phyloP scores from a whole-genome alignment of 2,113 vertebrate genomes.

The Poecile atricapillus region DNA sequence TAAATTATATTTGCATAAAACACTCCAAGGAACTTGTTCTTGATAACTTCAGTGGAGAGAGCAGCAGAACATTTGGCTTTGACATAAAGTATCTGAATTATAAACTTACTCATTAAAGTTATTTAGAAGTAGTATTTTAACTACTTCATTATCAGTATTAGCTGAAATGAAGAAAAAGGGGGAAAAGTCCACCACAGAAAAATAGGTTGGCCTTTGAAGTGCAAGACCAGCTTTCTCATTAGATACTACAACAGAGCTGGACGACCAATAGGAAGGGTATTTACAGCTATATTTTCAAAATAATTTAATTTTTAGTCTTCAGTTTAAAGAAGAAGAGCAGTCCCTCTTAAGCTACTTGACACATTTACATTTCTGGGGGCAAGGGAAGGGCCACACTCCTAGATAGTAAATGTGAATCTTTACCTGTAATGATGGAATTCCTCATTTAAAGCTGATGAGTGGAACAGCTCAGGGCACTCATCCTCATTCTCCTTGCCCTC shows the following conservation, averaged over 20 bases:
- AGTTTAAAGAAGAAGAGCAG: neutral
- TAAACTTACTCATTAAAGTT: neutral
- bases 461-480: slow-evolving; percentile 75
- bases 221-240: neutral
- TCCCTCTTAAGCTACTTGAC: neutral
- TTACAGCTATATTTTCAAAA: neutral
- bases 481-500: slow-evolving; percentile 52
- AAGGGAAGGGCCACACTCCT: neutral
- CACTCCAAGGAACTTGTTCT: neutral
- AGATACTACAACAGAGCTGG: neutral
- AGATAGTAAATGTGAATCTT: neutral
- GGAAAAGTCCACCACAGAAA: neutral
- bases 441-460: slow-evolving; percentile 73
- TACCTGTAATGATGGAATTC: slow-evolving; percentile 77
- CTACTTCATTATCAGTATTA: neutral
- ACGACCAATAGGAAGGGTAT: neutral
- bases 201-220: neutral
- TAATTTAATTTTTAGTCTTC: neutral
- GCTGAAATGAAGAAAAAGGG: neutral
- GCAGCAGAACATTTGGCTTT: neutral
- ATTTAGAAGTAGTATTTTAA: neutral
- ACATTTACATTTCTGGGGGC: neutral
- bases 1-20: neutral
- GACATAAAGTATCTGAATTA: neutral
- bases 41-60: neutral